Conservation (phyloP, 1,140 invertebrate genomes). For the Eulimnadia texana region DNA sequence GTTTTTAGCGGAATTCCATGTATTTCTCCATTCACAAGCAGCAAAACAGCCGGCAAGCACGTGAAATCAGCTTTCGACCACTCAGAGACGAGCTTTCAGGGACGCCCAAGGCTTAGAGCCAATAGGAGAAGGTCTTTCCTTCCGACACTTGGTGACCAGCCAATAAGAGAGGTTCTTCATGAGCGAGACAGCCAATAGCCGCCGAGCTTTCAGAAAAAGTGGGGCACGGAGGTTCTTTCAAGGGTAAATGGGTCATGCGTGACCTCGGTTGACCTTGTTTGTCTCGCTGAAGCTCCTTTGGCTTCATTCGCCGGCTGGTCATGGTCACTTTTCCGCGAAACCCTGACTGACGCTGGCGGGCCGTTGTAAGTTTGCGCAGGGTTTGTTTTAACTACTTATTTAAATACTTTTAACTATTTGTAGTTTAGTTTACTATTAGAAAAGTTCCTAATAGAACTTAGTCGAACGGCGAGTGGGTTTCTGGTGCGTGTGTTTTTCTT, state of each 20-base stretch:
- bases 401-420: background rate
- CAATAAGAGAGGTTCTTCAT: background rate
- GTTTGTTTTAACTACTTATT: background rate
- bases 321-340: background rate
- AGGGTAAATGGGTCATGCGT: background rate
- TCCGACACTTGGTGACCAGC: too few relatives aligned
- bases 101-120: too few relatives aligned
- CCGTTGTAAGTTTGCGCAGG: background rate
- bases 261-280: background rate
- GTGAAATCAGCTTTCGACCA: too few relatives aligned
- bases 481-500: too few relatives aligned
- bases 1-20: too few relatives aligned
- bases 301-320: too few relatives aligned
- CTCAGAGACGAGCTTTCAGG: too few relatives aligned
- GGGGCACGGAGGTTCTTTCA: background rate
- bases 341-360: background rate
- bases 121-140: too few relatives aligned
- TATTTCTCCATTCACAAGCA: too few relatives aligned
- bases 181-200: background rate
- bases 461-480: slow-evolving; percentile 15
- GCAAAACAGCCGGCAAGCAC: too few relatives aligned
- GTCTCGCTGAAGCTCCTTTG: background rate
- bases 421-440: background rate
- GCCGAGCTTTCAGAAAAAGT: background rate
- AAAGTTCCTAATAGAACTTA: background rate